Base-by-base conservation (phyloP, 2,797 vertebrate genomes). In the Melanotaenia parkinsoni region DNA sequence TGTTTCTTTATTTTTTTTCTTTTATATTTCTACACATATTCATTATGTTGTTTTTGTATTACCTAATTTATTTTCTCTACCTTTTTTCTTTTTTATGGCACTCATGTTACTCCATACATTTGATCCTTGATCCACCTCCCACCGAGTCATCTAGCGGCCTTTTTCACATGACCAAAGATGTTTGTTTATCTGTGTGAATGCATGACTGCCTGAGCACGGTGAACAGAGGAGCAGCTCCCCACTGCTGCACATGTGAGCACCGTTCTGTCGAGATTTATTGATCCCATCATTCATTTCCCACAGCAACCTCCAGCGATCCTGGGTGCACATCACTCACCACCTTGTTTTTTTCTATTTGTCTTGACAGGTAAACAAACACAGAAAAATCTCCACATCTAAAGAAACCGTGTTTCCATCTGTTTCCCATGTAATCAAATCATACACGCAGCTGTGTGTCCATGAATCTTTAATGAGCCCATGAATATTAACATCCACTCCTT, bases 61-160 rank as follows among this genome's bases (percentile, higher is more conserved):
- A n/a, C 1, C 20, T 50, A 7, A 6, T 50, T 2, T 50, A 18
- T 50, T n/a, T 10, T 50, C 18, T 50, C 18, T 50, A 3, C 20
- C 18, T 22, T 9, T 22, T 51, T 1, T 22, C 18, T 51, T 3
- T 18, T 43, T 16, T 43, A 43, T 43, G 40, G 40, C 40, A 43
- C 14, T 43, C 38, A 13, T 35, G 4, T 40, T 14, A 13, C 4
- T 12, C 11, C 37, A 38, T 14, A 38, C 37, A 13, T 38, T 12
- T 14, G 37, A 11, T n/a, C 47, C n/a, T 50, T 8, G 1, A 43
- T 50, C 85, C 88, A 91, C 88, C 82, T 91, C 90, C 72, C 74
- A 79, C 70, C n/a, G 73, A 61, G 82, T 90, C 89, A 90, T 91
- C 92, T 92, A 91, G 70, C 88, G 80, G 70, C 83, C 64, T 60